A percentile compares a stretch with the other conserved stretches of the same genome.
phyloP scores from a whole-genome alignment of 2,797 vertebrate species.

The Apogon talboti region DNA sequence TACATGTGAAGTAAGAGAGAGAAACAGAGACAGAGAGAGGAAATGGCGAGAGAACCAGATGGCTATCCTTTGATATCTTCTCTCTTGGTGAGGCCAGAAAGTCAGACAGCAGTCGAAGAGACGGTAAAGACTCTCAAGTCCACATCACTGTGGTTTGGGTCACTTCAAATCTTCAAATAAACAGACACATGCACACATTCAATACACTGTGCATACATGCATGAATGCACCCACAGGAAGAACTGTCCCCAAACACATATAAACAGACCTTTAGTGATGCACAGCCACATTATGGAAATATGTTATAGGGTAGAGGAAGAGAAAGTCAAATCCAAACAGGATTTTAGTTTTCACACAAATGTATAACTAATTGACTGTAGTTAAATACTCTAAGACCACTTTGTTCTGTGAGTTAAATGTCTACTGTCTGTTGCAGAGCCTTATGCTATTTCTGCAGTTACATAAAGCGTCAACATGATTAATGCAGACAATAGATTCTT shows the following conservation, averaged over 20 bases:
- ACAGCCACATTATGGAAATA: conserved; percentile 57
- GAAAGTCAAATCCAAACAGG: conserved; percentile 41
- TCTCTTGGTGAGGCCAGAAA: conserved; percentile 55
- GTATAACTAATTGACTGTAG: conserved; percentile 29
- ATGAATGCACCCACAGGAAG: conserved; percentile 33
- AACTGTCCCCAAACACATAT: conserved; percentile 32
- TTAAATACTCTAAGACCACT: conserved; percentile 26
- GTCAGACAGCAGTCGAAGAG: conserved; percentile 52
- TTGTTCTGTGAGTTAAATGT: conserved; percentile 16
- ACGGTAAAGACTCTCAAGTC: conserved; percentile 31
- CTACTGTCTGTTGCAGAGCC: conserved; percentile 23
- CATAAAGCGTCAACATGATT: conserved; percentile 26
- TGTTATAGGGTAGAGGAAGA: conserved; percentile 12
- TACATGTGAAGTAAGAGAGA: conserved; percentile 28
- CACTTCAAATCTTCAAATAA: conserved; percentile 64
- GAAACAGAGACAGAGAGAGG: conserved; percentile 39
- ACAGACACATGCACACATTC: conserved; percentile 45
- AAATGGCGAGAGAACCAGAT: conserved; percentile 51
- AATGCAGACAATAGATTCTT: neutral
- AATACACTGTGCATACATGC: conserved; percentile 28
- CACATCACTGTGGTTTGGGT: conserved; percentile 69
- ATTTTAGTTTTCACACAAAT: conserved; percentile 39
- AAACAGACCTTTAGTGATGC: conserved; percentile 32
- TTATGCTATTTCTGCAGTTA: conserved; percentile 7
- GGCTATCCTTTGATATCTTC: conserved; percentile 69